Conservation (phyloP, 2,113 vertebrate species). For the Chaetops frenatus region DNA sequence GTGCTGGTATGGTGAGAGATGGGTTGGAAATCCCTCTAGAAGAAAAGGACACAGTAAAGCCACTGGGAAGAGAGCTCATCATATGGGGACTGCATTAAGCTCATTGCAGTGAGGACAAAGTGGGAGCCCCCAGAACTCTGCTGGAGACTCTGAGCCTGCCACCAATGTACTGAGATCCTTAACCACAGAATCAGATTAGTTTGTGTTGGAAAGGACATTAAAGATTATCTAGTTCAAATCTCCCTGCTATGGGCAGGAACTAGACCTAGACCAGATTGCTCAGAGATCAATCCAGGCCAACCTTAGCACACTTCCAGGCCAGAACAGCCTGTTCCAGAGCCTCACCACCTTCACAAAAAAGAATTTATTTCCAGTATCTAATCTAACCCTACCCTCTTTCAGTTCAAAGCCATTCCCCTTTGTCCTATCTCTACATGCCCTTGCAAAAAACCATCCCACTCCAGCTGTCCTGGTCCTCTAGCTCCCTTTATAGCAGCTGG, state of each 20-base stretch:
- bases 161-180: neutral
- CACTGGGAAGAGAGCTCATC: accelerated
- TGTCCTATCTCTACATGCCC: neutral
- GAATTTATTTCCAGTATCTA: neutral
- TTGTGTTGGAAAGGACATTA: neutral
- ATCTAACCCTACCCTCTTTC: neutral
- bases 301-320: neutral
- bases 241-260: neutral
- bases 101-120: neutral
- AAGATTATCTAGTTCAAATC: neutral
- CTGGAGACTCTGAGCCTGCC: neutral
- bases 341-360: neutral
- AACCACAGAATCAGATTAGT: neutral
- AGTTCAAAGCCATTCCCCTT: neutral
- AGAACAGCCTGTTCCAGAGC: neutral
- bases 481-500: neutral
- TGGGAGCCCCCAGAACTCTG: neutral
- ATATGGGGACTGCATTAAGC: neutral
- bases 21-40: neutral
- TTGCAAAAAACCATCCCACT: neutral
- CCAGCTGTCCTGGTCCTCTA: neutral
- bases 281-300: neutral
- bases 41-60: neutral
- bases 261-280: neutral
- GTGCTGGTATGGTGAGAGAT: neutral